Evolutionary conservation across 1,140 invertebrate genomes (phyloP).

Genomic region (Bradynema listronoti): DNA sequence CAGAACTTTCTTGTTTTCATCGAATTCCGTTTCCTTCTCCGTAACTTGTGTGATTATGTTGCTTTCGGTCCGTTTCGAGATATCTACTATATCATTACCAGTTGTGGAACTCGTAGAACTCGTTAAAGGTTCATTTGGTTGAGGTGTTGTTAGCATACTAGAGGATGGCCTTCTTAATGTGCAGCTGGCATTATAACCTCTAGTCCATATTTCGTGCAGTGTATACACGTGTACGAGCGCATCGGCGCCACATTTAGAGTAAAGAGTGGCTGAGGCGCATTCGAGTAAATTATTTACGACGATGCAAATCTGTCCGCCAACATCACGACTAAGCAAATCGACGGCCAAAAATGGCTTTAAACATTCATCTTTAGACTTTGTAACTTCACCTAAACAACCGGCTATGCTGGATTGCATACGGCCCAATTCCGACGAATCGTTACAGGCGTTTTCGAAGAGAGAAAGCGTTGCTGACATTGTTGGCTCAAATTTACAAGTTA

Average conservation of each 20-base stretch:
- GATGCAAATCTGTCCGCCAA: slow-evolving; percentile 35
- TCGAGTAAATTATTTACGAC: slow-evolving; percentile 37
- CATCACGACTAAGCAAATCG: slow-evolving; percentile 40
- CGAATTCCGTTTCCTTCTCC: too few relatives aligned
- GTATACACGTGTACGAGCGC: slow-evolving; percentile 54
- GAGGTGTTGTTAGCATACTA: too few relatives aligned
- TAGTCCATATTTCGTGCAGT: slow-evolving; percentile 44
- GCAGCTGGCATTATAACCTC: slow-evolving; percentile 1
- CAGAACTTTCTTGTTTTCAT: too few relatives aligned
- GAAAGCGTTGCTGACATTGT: slow-evolving; percentile 39
- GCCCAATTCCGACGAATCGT: slow-evolving; percentile 25
- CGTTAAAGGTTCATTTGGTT: too few relatives aligned
- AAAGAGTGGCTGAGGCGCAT: slow-evolving; percentile 32
- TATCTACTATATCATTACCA: too few relatives aligned
- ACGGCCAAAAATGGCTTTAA: slow-evolving; percentile 34
- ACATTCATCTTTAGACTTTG: slow-evolving; percentile 31
- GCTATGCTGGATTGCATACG: slow-evolving; percentile 28
- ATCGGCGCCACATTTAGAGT: slow-evolving; percentile 43
- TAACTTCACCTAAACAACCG: slow-evolving; percentile 38
- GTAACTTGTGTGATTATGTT: too few relatives aligned
- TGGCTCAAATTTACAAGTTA: slow-evolving; percentile 49
- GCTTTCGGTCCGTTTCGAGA: too few relatives aligned
- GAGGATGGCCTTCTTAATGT: too few relatives aligned
- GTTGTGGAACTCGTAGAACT: too few relatives aligned
- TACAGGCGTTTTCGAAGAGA: slow-evolving; percentile 2